Conservation (phyloP, 2,888 invertebrate species). For the Calliphora vomitoria region DNA sequence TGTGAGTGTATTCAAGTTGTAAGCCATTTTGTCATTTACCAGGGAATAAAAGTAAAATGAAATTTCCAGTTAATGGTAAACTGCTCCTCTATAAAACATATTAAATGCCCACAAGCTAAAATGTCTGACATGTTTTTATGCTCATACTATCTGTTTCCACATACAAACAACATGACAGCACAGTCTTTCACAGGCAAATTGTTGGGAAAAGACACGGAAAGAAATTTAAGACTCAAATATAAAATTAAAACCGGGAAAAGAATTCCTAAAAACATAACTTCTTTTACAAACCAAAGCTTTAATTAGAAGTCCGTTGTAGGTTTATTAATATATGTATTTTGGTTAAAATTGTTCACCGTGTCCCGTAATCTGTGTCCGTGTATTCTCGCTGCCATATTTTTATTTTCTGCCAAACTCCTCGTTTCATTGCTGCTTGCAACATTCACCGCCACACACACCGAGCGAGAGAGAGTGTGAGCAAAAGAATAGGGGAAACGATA, state of each 20-base stretch:
- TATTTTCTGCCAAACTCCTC: background rate
- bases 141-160: background rate
- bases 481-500: constrained; percentile 59
- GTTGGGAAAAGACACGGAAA: constrained; percentile 21
- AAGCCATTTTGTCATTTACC: constrained; percentile 65
- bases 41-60: constrained; percentile 69
- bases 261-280: background rate
- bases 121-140: constrained; percentile 67
- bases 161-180: constrained; percentile 27
- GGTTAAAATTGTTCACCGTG: background rate
- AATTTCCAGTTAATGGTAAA: constrained; percentile 70
- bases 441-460: background rate
- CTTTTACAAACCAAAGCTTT: background rate
- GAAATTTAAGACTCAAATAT: constrained; percentile 10
- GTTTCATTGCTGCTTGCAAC: background rate
- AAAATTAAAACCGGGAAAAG: background rate
- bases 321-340: too few relatives aligned
- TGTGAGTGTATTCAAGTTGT: constrained; percentile 15
- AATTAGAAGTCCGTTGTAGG: too few relatives aligned
- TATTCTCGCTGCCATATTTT: constrained; percentile 1
- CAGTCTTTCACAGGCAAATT: constrained; percentile 46
- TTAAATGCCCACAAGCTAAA: constrained; percentile 72
- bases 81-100: constrained; percentile 71
- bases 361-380: constrained; percentile 24
- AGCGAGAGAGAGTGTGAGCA: background rate